These are phyloP conservation scores for Megathymus violae DNA, from an alignment of 1,140 invertebrate species.

Conservation along the genomic window DNA sequence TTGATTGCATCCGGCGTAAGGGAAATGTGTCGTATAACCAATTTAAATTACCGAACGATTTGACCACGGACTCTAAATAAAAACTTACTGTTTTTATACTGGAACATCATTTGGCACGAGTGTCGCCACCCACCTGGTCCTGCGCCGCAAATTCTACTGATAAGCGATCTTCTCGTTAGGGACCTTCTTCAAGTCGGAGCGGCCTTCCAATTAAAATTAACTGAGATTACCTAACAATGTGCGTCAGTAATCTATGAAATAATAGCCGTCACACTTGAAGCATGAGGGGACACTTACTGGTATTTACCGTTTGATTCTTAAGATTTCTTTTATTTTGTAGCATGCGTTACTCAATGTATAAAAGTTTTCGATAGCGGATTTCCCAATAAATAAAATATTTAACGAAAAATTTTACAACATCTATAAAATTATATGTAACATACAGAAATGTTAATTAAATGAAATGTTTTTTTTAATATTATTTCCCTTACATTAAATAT, in stretches of 20 bases:
- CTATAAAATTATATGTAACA: too few relatives aligned
- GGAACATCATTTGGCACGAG: not conserved
- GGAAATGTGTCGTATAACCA: slow-evolving; percentile 82
- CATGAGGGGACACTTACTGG: not conserved
- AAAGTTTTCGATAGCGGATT: too few relatives aligned
- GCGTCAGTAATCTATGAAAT: slow-evolving; percentile 17
- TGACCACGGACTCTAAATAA: slow-evolving; percentile 61
- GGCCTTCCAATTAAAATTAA: slow-evolving; percentile 24
- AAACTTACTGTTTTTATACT: slow-evolving; percentile 16
- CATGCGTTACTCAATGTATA: too few relatives aligned
- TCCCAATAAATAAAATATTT: too few relatives aligned
- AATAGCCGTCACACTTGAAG: slow-evolving; percentile 1
- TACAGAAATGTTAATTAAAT: too few relatives aligned
- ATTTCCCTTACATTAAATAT: too few relatives aligned
- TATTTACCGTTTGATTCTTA: not conserved
- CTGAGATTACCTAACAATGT: slow-evolving; percentile 19
- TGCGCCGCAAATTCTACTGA: slow-evolving; percentile 18
- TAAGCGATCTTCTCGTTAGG: not conserved
- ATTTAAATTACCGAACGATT: slow-evolving; percentile 77
- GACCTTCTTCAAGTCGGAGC: slow-evolving; percentile 9
- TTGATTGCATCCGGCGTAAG: slow-evolving; percentile 81
- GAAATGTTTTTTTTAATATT: too few relatives aligned
- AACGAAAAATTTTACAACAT: too few relatives aligned
- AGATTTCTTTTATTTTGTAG: not conserved
- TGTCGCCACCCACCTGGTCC: not conserved